Base-by-base conservation (phyloP, 2,797 vertebrate genomes). In the Lindbergichthys nudifrons region DNA sequence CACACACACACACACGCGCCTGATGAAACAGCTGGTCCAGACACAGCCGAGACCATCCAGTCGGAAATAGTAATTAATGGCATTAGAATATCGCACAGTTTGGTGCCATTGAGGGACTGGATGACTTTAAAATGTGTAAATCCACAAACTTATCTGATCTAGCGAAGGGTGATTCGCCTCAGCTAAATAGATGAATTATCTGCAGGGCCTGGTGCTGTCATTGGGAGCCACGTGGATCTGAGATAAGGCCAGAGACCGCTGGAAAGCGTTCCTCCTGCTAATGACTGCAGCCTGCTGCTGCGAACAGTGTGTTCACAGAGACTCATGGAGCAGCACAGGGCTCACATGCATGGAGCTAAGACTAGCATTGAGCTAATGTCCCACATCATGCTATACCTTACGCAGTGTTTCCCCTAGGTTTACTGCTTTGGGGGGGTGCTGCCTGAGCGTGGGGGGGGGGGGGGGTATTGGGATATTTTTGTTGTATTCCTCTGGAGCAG, bases 31-130 rank as follows among this genome's bases (percentile, higher is more conserved):
- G 93, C 92, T 94, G 93, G 92, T 93, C 84, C 87, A 90, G 88
- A 94, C 92, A 93, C 88, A 93, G 87, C 84, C 88, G 87, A 92
- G 89, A 92, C 90, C 91, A 94, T 92, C 90, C 93, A 95, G 92
- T 93, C 88, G 93, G 91, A 94, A 94, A 92, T 94, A 90, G 90
- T 94, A 93, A 94, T 94, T 95, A 95, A 94, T 94, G 90, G 85
- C 91, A 94, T 93, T 92, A 93, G 93, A 92, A 92, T 92, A 92
- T 89, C 62, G 77, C 90, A 90, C 90, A 92, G 92, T 92, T 92
- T 92, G 91, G 86, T 92, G 88, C 88, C 91, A 90, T 87, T 87
- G 87, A 94, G 92, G 88, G 88, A 93, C 88, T 90, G 82, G 87
- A 93, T 92, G 90, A 92, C 92, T 93, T 93, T 92, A 93, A 93